Percentiles rank a stretch among this genome's conserved stretches.
phyloP scores from a whole-genome alignment of 2,888 invertebrate genomes.

The Psylliodes chrysocephalus region DNA sequence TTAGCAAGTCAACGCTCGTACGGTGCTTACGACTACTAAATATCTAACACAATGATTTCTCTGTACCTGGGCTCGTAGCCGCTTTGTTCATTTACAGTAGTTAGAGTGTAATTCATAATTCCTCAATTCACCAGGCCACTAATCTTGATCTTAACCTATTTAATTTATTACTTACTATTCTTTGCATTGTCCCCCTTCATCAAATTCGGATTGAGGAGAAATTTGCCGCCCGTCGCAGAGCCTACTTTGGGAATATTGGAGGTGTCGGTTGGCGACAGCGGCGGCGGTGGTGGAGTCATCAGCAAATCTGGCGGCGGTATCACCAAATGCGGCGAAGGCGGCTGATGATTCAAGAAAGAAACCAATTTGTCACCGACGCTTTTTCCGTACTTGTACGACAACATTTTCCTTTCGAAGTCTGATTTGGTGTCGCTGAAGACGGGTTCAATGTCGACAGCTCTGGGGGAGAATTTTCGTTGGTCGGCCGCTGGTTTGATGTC shows the following conservation, averaged over 20 bases:
- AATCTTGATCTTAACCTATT: too few relatives aligned
- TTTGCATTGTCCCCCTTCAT: background rate
- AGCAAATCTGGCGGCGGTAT: slow-evolving; percentile 34
- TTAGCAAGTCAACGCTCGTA: too few relatives aligned
- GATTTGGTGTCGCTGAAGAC: background rate
- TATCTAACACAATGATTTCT: too few relatives aligned
- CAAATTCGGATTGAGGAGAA: background rate
- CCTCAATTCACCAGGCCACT: too few relatives aligned
- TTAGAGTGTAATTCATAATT: too few relatives aligned
- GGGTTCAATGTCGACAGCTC: slow-evolving; percentile 8
- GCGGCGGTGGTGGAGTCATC: too few relatives aligned
- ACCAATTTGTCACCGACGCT: slow-evolving; percentile 44
- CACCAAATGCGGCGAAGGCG: slow-evolving; percentile 17
- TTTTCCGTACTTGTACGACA: slow-evolving; percentile 49
- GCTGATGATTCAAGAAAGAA: slow-evolving; percentile 47
- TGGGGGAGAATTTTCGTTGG: slow-evolving; percentile 4
- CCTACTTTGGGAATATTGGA: too few relatives aligned
- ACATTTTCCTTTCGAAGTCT: slow-evolving; percentile 38
- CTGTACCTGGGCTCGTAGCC: too few relatives aligned
- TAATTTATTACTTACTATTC: background rate
- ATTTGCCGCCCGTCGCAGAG: too few relatives aligned
- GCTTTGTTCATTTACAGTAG: too few relatives aligned
- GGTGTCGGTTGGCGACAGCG: too few relatives aligned
- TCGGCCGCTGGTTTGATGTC: slow-evolving; percentile 30
- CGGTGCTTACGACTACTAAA: too few relatives aligned